Conservation (phyloP, 2,113 vertebrate species). For the Dunckerocampus dactyliophorus region DNA sequence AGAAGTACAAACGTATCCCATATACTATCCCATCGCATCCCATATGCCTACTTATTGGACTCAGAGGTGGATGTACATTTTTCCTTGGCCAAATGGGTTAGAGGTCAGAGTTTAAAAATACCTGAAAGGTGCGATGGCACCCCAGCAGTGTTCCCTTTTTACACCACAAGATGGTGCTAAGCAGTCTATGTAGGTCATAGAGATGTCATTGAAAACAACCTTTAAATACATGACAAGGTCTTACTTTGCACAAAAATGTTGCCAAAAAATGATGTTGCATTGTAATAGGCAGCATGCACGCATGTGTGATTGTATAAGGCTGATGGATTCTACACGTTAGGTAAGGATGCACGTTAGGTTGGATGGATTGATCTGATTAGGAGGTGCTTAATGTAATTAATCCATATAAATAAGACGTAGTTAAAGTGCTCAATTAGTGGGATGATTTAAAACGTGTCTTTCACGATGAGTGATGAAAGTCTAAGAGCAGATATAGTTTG, state of each 20-base stretch:
- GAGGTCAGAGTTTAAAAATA: too few relatives aligned
- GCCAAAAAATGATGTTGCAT: constrained; percentile 8
- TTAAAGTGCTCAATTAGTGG: constrained; percentile 16
- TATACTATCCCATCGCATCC: too few relatives aligned
- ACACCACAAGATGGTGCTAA: constrained; percentile 50
- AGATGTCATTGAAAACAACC: constrained; percentile 66
- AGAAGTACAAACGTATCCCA: too few relatives aligned
- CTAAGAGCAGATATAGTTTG: constrained; percentile 58
- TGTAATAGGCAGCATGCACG: not conserved
- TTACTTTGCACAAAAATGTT: constrained; percentile 40
- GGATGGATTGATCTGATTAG: constrained; percentile 11
- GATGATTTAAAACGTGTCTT: constrained; percentile 23
- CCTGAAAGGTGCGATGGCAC: too few relatives aligned
- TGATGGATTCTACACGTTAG: not conserved
- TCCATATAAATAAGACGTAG: constrained; percentile 15
- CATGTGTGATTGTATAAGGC: not conserved
- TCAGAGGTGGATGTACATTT: too few relatives aligned
- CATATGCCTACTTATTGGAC: too few relatives aligned
- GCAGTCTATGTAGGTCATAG: constrained; percentile 4
- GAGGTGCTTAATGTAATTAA: constrained; percentile 10
- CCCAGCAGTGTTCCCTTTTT: not conserved
- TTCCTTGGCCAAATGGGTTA: too few relatives aligned
- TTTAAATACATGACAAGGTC: constrained; percentile 59
- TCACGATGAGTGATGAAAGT: constrained; percentile 47
- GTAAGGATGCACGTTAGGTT: not conserved